Base-by-base conservation (phyloP, 2,797 vertebrate species). In the Denticeps clupeoides region DNA sequence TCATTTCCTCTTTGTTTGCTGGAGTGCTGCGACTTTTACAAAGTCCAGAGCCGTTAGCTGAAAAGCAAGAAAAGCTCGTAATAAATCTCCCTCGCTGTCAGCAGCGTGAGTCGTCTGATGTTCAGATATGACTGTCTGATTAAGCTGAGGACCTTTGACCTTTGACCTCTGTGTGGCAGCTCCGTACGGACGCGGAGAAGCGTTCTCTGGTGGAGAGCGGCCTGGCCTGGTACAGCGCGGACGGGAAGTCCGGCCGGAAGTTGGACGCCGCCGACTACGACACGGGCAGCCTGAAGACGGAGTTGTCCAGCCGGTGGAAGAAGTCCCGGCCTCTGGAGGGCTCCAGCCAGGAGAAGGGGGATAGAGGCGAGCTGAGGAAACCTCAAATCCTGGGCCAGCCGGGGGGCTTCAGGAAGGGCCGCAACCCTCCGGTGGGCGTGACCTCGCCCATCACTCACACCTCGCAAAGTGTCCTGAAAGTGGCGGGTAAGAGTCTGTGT, bases 101-200 rank as follows among this genome's bases (percentile, higher is more conserved):
- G n/a, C n/a, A n/a, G n/a, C n/a, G n/a, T n/a, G n/a, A n/a, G n/a
- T n/a, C n/a, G n/a, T n/a, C n/a, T n/a, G n/a, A n/a, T n/a, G n/a
- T n/a, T n/a, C n/a, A n/a, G n/a, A n/a, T n/a, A n/a, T n/a, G n/a
- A n/a, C n/a, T n/a, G n/a, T n/a, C n/a, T n/a, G n/a, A n/a, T n/a
- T n/a, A n/a, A n/a, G n/a, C n/a, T n/a, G n/a, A n/a, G n/a, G n/a
- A n/a, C n/a, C n/a, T n/a, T 15, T 6, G 45, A 3, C 12, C 53
- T 55, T 47, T 26, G 37, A 47, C 51, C 21, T 13, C 3, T 49
- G 41, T 11, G 56, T 4, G 37, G 27, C 70, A 99, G 95, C 83
- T 99, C 44, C 90, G 94, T 62, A 99, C 95, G 0, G 95, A 99
- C 71, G 93, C 95, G 0, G 95, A 99, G 76, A 99, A 99, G 68